Base-by-base conservation (phyloP, 2,113 vertebrate species). In the Blennius ocellaris region DNA sequence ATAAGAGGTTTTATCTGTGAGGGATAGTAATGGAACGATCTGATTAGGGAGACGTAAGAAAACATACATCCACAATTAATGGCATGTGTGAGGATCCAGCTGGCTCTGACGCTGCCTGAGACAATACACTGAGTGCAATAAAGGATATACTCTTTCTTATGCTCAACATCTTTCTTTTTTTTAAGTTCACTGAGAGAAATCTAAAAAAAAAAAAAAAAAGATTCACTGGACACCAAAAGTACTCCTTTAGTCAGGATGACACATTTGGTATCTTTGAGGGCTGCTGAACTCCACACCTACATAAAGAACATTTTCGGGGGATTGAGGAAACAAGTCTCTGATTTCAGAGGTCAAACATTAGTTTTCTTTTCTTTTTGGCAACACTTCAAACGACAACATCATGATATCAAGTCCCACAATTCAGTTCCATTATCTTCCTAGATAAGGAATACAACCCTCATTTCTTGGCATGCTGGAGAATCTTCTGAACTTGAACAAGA, bases 21-120 rank as follows among this genome's bases (percentile, higher is more conserved):
- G 14, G 17, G 43, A 73, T 64, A 21, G 1, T 69, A 14, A 50
- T 8, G 55, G 43, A 54, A 66, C 17, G 57, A 45, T 62, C 38
- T 60, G 50, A 59, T 78, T 36, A 45, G 8, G 56, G 52, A 39
- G 44, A 45, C 40, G 38, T 51, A 55, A 21, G 48, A 57, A 60
- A 60, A 50, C 38, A 54, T 55, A 49, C 15, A 54, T 38, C 15
- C n/a, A 71, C 8, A 53, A 37, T 43, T n/a, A 45, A 14, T 11
- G 11, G 17, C 38, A 37, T 39, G 64, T 73, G 68, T 69, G 30
- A 59, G 15, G 15, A 45, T 40, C n/a, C n/a, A 65, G 61, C 43
- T 74, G 37, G n/a, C 44, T 73, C 16, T 47, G 6, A 49, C 49
- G 39, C 15, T 63, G 69, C 21, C 40, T 56, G 11, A 72, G 1